These are phyloP conservation scores for Motacilla alba DNA, from an alignment of 2,113 vertebrate species.

Conservation along the genomic window DNA sequence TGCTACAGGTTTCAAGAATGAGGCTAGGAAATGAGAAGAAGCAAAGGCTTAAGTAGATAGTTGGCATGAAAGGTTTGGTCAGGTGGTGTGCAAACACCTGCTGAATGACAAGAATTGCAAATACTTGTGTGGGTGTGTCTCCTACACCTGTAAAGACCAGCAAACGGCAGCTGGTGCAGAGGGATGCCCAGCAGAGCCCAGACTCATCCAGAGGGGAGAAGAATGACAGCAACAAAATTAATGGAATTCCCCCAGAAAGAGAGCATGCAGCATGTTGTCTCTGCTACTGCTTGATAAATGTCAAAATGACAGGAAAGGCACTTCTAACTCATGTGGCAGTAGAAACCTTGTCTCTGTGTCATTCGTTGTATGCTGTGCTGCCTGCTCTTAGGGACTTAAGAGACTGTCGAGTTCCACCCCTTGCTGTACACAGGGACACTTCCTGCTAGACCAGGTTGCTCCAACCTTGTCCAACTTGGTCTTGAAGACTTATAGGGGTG, in stretches of 20 bases:
- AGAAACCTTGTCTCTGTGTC: neutral
- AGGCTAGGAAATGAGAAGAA: neutral
- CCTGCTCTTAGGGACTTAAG: neutral
- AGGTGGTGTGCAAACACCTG: accelerated
- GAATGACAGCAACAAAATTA: neutral
- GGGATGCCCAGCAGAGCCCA: accelerated
- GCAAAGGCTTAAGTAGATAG: neutral
- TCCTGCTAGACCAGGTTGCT: neutral
- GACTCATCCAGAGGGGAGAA: accelerated
- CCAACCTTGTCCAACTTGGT: neutral
- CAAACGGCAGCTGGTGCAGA: neutral
- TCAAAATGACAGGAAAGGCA: neutral
- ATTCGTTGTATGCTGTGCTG: neutral
- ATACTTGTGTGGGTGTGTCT: neutral
- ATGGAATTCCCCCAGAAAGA: neutral
- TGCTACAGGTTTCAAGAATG: neutral
- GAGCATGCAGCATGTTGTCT: accelerated
- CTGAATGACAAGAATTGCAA: neutral
- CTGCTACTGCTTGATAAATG: accelerated
- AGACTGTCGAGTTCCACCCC: neutral
- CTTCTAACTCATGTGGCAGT: accelerated
- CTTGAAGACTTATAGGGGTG: neutral
- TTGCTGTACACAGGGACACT: neutral
- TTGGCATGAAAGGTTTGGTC: neutral
- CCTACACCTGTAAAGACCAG: neutral